A percentile compares a stretch with the other conserved stretches of the same genome.
Conservation (phyloP, 2,888 invertebrate species). For the Trissolcus japonicus region DNA sequence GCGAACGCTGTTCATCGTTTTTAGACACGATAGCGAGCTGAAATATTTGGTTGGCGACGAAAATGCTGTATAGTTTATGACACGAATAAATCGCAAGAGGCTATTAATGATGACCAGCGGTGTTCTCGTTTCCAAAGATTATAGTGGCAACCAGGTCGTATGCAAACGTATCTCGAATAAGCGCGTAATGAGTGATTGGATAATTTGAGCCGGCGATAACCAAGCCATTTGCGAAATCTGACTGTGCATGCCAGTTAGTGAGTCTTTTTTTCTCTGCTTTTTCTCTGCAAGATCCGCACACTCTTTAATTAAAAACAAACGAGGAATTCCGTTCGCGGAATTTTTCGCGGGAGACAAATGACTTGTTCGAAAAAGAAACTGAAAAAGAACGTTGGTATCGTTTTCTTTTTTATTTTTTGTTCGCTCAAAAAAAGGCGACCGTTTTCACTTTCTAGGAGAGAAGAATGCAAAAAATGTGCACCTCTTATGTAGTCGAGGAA, state of each 20-base stretch:
- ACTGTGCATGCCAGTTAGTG: constrained; percentile 10
- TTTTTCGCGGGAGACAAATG: constrained; percentile 15
- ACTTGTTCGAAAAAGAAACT: constrained; percentile 3
- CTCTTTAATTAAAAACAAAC: constrained; percentile 32
- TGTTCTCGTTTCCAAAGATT: constrained; percentile 43
- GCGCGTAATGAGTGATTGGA: constrained; percentile 49
- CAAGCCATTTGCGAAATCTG: constrained; percentile 38
- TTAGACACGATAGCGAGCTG: constrained; percentile 29
- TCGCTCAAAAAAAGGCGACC: not conserved
- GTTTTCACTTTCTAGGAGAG: not conserved
- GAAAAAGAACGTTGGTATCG: not conserved
- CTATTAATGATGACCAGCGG: constrained; percentile 39
- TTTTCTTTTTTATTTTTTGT: not conserved
- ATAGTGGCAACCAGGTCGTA: constrained; percentile 42
- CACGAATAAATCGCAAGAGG: constrained; percentile 32
- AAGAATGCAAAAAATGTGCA: constrained; percentile 3
- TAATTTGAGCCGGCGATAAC: constrained; percentile 36
- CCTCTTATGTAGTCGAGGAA: no score
- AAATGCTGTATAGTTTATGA: constrained; percentile 42
- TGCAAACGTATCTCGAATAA: constrained; percentile 44
- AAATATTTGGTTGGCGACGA: constrained; percentile 49
- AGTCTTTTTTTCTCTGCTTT: constrained; percentile 10
- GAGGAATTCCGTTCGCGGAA: constrained; percentile 23
- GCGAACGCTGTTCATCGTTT: constrained; percentile 32
- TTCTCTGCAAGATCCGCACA: constrained; percentile 21